phyloP scores from a whole-genome alignment of 2,888 invertebrate species.

The Toxonevra muliebris region DNA sequence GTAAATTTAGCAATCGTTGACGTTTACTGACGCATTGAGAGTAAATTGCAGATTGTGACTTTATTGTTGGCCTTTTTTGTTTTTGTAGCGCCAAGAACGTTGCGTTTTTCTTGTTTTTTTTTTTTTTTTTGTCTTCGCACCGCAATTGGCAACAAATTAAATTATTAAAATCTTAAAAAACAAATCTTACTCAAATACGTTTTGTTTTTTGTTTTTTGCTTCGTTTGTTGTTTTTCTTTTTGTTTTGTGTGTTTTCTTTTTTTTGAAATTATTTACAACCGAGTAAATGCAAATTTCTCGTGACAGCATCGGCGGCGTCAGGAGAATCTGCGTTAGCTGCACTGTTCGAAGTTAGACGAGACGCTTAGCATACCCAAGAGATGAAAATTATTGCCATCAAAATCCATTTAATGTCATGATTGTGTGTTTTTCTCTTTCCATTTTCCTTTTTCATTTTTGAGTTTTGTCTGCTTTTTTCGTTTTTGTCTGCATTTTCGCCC shows the following conservation, averaged over 20 bases:
- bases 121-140: conserved; percentile 1
- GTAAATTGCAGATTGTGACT: too few relatives aligned
- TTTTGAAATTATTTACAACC: too few relatives aligned
- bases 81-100: too few relatives aligned
- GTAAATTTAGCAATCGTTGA: too few relatives aligned
- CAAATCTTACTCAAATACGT: too few relatives aligned
- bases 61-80: too few relatives aligned
- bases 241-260: too few relatives aligned
- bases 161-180: conserved; percentile 13
- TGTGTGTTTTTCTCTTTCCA: neutral
- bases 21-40: too few relatives aligned
- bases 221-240: too few relatives aligned
- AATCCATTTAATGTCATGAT: conserved; percentile 6
- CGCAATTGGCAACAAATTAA: conserved; percentile 18
- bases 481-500: neutral
- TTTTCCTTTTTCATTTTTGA: neutral
- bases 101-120: neutral
- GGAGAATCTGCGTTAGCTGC: neutral
- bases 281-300: too few relatives aligned
- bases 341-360: conserved; percentile 9
- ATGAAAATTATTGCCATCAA: neutral
- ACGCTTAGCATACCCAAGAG: conserved; percentile 19
- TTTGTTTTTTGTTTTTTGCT: too few relatives aligned
- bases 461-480: neutral
- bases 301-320: too few relatives aligned